phyloP scores from a whole-genome alignment of 2,113 vertebrate genomes.

The Thalassarche chlororhynchos region DNA sequence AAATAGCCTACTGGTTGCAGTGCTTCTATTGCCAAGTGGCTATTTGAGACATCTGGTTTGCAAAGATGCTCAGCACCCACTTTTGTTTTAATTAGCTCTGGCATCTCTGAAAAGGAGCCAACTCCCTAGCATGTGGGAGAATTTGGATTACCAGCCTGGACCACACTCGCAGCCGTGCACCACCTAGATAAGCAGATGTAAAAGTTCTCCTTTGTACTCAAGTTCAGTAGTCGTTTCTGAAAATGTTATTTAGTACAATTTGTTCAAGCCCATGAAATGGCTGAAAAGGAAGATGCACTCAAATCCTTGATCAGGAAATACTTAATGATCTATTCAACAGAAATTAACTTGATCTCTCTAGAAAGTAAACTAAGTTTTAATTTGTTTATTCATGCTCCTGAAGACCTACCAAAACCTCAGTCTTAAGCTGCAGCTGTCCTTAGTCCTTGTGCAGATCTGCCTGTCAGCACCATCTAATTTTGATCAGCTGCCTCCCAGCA shows the following conservation, averaged over 20 bases:
- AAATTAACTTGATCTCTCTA: not conserved
- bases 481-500: not conserved
- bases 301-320: not conserved
- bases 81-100: constrained; percentile 12
- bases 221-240: not conserved
- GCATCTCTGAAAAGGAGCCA: not conserved
- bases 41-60: not conserved
- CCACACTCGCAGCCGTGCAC: not conserved
- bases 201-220: not conserved
- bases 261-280: not conserved
- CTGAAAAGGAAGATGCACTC: not conserved
- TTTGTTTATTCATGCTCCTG: not conserved
- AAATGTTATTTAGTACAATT: not conserved
- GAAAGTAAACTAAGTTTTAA: not conserved
- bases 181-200: not conserved
- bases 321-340: not conserved
- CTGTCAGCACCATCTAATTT: not conserved
- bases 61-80: not conserved
- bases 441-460: not conserved
- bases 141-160: not conserved
- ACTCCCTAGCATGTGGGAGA: not conserved
- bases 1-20: not conserved
- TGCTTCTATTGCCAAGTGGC: not conserved
- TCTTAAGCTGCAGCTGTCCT: not conserved
- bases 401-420: not conserved